Conservation (phyloP, 2,888 invertebrate genomes). For the Caenorhabditis sinica region DNA sequence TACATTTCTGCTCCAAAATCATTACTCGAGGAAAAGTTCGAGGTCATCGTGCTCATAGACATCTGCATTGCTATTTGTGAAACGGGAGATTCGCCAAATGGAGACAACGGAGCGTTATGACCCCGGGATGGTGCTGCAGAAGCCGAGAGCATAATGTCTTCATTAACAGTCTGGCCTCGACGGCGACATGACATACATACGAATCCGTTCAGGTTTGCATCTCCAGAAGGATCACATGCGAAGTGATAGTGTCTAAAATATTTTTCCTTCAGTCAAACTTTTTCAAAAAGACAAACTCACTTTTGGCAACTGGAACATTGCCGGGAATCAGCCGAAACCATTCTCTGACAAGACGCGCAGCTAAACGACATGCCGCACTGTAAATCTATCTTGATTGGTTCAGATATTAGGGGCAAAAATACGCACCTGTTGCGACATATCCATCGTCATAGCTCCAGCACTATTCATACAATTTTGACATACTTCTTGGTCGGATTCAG, state of each 20-base stretch:
- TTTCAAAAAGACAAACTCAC: constrained; percentile 32
- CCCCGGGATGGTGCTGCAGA: constrained; percentile 22
- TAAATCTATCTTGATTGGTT: background rate
- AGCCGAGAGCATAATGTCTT: constrained; percentile 67
- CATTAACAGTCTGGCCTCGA: constrained; percentile 67
- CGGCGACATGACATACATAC: constrained; percentile 87
- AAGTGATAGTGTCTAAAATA: constrained; percentile 57
- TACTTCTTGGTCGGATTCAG: constrained; percentile 40
- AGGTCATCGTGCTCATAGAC: constrained; percentile 24
- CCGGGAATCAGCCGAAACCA: constrained; percentile 41
- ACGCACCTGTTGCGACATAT: constrained; percentile 27
- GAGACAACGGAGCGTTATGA: constrained; percentile 31
- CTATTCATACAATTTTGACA: constrained; percentile 55
- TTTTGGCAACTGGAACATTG: constrained; percentile 51
- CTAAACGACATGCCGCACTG: constrained; percentile 39
- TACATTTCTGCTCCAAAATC: constrained; percentile 49
- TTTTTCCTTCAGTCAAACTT: background rate
- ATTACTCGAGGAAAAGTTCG: constrained; percentile 12
- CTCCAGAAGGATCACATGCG: constrained; percentile 58
- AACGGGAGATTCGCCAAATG: constrained; percentile 34
- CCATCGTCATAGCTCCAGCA: constrained; percentile 39
- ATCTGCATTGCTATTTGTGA: constrained; percentile 42
- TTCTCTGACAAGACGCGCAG: constrained; percentile 34
- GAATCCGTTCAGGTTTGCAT: constrained; percentile 88
- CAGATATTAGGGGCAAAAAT: background rate